Evolutionary conservation across 2,113 vertebrate genomes (phyloP).

Genomic region (Hippocampus mohnikei): DNA sequence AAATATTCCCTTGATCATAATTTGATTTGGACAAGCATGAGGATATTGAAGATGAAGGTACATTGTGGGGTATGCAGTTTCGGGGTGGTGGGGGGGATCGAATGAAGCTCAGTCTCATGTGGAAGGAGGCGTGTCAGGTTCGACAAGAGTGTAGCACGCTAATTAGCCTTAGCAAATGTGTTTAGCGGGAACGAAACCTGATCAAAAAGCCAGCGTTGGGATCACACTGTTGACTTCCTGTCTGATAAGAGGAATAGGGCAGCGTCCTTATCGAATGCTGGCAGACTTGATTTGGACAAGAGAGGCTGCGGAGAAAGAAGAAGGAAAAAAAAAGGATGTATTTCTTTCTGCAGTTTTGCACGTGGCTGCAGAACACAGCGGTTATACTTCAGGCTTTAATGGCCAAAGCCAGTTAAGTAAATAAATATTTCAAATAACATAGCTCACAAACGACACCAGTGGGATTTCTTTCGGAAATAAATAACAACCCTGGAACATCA

Average conservation of each 20-base stretch:
- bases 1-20: too few relatives aligned
- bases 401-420: background rate
- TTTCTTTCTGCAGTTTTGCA: background rate
- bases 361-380: background rate
- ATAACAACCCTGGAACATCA: background rate
- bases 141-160: constrained; percentile 12
- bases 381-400: background rate
- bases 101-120: constrained; percentile 41
- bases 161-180: constrained; percentile 24
- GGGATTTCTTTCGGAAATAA: background rate
- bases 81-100: constrained; percentile 32
- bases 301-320: background rate
- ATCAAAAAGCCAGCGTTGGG: constrained; percentile 1
- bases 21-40: background rate
- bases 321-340: background rate
- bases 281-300: constrained; percentile 4
- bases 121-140: constrained; percentile 14
- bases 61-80: background rate
- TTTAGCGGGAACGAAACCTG: constrained; percentile 10
- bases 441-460: background rate
- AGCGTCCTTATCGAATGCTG: background rate
- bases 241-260: constrained; percentile 7
- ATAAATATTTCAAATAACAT: background rate
- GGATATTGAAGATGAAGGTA: background rate
- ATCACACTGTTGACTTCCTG: constrained; percentile 17